These are phyloP conservation scores for Podarcis raffonei DNA, from an alignment of 2,113 vertebrate genomes.

Conservation along the genomic window DNA sequence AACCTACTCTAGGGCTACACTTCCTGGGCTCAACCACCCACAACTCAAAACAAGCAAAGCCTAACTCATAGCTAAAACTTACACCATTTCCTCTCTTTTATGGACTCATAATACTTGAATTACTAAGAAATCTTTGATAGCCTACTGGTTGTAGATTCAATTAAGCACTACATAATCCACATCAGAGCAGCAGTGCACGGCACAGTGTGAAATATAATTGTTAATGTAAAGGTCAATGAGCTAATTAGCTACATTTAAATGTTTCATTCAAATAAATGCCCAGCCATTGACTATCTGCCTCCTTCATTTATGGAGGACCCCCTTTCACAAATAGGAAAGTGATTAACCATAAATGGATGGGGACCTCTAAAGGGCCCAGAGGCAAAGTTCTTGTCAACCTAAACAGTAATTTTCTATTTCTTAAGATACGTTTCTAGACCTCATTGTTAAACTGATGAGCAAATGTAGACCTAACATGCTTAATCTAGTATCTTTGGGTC, in stretches of 20 bases:
- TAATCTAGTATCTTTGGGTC: not conserved
- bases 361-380: not conserved
- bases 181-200: conserved; percentile 52
- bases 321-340: not conserved
- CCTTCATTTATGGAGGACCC: conserved; percentile 42
- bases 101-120: conserved; percentile 32
- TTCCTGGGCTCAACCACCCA: not conserved
- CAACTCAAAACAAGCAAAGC: not conserved
- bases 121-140: conserved; percentile 56
- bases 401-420: not conserved
- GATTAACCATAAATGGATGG: not conserved
- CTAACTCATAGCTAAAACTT: not conserved
- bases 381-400: not conserved
- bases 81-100: not conserved
- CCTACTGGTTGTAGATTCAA: conserved; percentile 64
- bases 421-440: not conserved
- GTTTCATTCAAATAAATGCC: conserved; percentile 74
- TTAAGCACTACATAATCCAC: conserved; percentile 68
- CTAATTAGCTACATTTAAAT: conserved; percentile 75
- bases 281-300: conserved; percentile 47
- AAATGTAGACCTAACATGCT: not conserved
- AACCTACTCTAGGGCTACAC: not conserved
- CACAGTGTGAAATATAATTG: conserved; percentile 73
- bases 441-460: not conserved
- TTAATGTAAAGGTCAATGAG: conserved; percentile 76